phyloP scores from a whole-genome alignment of 2,888 invertebrate genomes.

The Andrena fulva region DNA sequence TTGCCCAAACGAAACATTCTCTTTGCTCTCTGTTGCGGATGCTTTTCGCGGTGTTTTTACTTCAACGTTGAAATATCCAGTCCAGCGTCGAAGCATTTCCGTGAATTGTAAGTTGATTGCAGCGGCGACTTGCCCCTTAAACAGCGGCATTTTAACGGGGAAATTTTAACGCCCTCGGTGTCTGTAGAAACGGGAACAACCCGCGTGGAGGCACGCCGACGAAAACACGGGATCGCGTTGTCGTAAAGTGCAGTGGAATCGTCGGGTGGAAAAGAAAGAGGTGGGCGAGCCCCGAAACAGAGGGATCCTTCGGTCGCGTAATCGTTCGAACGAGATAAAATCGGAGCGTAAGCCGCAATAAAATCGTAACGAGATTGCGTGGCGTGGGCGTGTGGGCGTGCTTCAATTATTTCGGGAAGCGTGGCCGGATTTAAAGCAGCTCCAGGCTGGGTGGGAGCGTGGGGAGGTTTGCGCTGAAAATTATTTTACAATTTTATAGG shows the following conservation, averaged over 20 bases:
- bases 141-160: background rate
- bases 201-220: too few species aligned
- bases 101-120: too few species aligned
- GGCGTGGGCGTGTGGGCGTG: slow-evolving; percentile 57
- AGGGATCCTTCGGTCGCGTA: slow-evolving; percentile 55
- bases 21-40: background rate
- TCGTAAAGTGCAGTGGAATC: background rate
- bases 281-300: slow-evolving; percentile 46
- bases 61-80: background rate
- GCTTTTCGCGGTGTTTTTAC: background rate
- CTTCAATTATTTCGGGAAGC: slow-evolving; percentile 70
- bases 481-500: slow-evolving; percentile 71
- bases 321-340: slow-evolving; percentile 68
- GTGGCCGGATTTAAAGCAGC: slow-evolving; percentile 67
- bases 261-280: slow-evolving; percentile 6
- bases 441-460: background rate
- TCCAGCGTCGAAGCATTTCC: too few species aligned
- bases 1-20: background rate
- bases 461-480: slow-evolving; percentile 59
- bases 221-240: background rate
- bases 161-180: background rate
- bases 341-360: slow-evolving; percentile 67
- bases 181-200: background rate
- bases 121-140: too few species aligned
- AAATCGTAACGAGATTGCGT: slow-evolving; percentile 70